Percentiles rank a stretch among this genome's conserved stretches.
Conservation (phyloP, 1,140 invertebrate genomes). For the Penaeus japonicus region DNA sequence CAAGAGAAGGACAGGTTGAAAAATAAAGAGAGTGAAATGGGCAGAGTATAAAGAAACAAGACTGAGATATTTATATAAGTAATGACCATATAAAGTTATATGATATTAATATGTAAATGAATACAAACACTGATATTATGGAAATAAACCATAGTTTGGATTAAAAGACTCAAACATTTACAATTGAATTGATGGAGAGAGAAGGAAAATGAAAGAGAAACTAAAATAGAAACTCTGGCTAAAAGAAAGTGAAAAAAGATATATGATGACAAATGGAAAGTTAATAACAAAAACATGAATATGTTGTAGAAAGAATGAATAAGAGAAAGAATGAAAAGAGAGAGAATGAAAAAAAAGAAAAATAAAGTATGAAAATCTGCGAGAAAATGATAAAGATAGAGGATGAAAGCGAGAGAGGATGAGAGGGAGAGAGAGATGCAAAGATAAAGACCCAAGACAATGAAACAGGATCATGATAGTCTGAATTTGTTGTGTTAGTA, state of each 20-base stretch:
- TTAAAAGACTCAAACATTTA: no score
- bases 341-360: not conserved
- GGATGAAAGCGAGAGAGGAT: not conserved
- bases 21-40: not conserved
- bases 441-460: not conserved
- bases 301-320: not conserved
- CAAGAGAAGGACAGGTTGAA: not conserved
- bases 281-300: no score
- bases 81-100: not conserved
- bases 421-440: not conserved
- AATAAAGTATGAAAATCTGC: no score
- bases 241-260: no score
- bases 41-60: not conserved
- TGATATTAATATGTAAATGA: no score
- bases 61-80: not conserved
- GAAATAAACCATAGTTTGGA: no score
- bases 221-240: no score
- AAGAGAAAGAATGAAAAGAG: not conserved
- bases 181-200: no score
- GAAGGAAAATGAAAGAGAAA: no score
- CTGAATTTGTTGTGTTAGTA: not conserved
- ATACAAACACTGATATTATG: no score
- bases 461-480: not conserved
- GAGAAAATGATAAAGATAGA: not conserved
- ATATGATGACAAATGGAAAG: no score